Base-by-base conservation (phyloP, 2,888 invertebrate species). In the Meloe dianella region DNA sequence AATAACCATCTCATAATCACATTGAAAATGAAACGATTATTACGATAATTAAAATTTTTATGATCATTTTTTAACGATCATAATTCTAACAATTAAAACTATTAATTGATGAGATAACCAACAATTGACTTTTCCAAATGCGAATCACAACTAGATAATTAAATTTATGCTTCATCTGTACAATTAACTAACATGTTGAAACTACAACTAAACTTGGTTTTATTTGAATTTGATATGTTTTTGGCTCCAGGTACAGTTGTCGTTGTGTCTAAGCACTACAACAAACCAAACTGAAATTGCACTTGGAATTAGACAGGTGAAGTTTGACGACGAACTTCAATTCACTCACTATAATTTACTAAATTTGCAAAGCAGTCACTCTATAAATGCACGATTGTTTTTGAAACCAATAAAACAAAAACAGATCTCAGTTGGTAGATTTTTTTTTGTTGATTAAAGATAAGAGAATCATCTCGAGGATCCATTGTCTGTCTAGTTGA, bases 181-280 rank as follows among this genome's bases (percentile, higher is more conserved):
- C 54, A 54, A 54, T 54, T 54, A 54, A 20, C 54, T 20, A 22
- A 51, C 41, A 51, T 10, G 22, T 51, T 22, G 22, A n/a, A 14
- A 2, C 17, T 17, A 12, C n/a, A 20, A 51, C 10, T 20, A 22
- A n/a, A 22, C 47, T 51, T 22, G 20, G 47, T 51, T 51, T 54
- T 54, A 54, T 54, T 22, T 54, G 54, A 10, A 54, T 54, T 54
- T 54, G 54, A 54, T 54, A 24, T 54, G 54, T 54, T 54, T 54
- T 54, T 24, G 12, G 12, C 54, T 54, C 24, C 22, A 54, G 24
- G 24, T 54, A 54, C 54, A 54, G 24, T 24, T 54, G 22, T 54
- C 22, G 24, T 54, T 24, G 22, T 54, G 20, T 54, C 41, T 41
- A 17, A 24, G 54, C 54, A 12, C 9, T 54, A 10, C 54, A 54